Evolutionary conservation across 1,140 invertebrate genomes (phyloP), one percentile per base, ranked within the genome.

Genomic region (Centruroides sculpturatus): DNA sequence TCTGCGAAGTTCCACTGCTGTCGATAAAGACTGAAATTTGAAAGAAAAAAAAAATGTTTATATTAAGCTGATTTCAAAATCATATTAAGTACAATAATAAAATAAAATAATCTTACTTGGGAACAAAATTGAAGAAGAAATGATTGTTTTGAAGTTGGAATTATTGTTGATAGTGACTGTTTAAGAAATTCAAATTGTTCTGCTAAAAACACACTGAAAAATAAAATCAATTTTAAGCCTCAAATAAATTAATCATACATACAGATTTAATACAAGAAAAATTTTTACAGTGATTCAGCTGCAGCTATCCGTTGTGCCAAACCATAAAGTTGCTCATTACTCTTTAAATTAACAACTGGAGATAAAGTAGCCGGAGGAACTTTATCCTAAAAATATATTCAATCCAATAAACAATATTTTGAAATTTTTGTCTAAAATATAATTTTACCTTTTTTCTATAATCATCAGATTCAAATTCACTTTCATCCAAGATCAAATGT

Each of bases 241-340:
- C 23, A 2, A 23, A 23, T 23, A 23, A 23, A 23, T 23, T 23
- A 23, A 23, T 23, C 23, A 23, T 23, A 23, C 23, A 1, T 23
- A 23, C 23, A 23, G 23, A 23, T 23, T 23, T 23, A 23, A 23
- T 55, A 34, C 47, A 57, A 48, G 64, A 62, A n/a, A 23, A 47
- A 11, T 35, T 71, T 76, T 72, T 69, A 79, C 77, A 92, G 78
- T 66, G 92, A 96, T 76, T 98, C 93, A 0, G 92, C 85, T 0
- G 87, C 93, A 5, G 95, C 86, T 41, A 94, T 83, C 65, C 93
- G 79, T 71, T 93, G 89, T 2, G 83, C 77, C 10, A 97, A 72
- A 4, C 89, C 90, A 71, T 85, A 86, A 5, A 96, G 70, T 62
- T 79, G 83, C 51, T 87, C 84, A 5, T 83, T 76, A 63, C 83